Evolutionary conservation across 2,797 vertebrate species (phyloP), one percentile per base, ranked within the genome.

Genomic region (Urosaurus nigricauda): DNA sequence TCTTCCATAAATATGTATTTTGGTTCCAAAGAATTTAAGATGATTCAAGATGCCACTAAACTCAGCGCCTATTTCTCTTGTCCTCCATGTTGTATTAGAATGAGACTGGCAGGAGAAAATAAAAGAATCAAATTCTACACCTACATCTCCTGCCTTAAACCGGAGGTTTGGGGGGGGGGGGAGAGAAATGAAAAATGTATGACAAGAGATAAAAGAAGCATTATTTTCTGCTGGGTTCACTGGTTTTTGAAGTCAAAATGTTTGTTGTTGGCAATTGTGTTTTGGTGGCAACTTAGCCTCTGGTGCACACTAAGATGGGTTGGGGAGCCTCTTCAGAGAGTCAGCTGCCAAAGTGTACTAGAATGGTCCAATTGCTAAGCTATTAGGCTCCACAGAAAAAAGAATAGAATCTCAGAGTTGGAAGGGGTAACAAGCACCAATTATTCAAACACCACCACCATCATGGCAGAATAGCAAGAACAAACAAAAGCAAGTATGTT

Each of bases 241-340:
- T 83, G n/a, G 73, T 74, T 94, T 94, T 56, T 91, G 88, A 96
- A 94, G 91, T 74, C 16, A 19, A 56, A 65, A 80, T 92, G 94
- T 96, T 96, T 94, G 92, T 95, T 96, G 93, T 89, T 63, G 17
- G 70, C 19, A 91, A 93, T 95, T 91, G 85, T 84, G 92, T 89
- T 93, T 90, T 90, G 93, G 94, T 79, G 91, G 90, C 88, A 94
- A 86, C 88, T 92, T 56, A 47, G 65, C 78, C 86, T 93, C 92
- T 77, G 35, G 86, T 13, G 74, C 83, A 73, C 19, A 68, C 80
- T 87, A 29, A 79, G 92, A 74, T 79, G 8, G 19, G 0, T 35
- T 83, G 40, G 0, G 2, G 53, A 90, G 35, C 53, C 43, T 35
- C 37, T 43, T 0, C 1, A 19, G 60, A 32, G 14, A 93, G 89